Percentiles rank a stretch among this genome's conserved stretches.
phyloP scores from a whole-genome alignment of 2,797 vertebrate species.

The Hybognathus amarus region DNA sequence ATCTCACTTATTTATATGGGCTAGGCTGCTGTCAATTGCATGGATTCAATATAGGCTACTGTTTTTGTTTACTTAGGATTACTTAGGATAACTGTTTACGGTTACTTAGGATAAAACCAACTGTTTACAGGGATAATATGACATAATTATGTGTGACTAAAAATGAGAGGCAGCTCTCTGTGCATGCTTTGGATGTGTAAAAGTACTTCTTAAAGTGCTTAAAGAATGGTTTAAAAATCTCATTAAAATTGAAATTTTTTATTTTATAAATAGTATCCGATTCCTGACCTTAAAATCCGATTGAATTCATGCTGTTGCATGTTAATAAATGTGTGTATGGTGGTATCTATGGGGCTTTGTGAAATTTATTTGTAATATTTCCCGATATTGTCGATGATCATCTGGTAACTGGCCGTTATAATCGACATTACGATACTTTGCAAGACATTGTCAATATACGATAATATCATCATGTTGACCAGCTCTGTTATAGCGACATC shows the following conservation, averaged over 20 bases:
- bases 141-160: too few relatives aligned
- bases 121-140: too few relatives aligned
- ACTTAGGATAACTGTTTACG: too few relatives aligned
- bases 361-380: neutral
- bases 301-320: too few relatives aligned
- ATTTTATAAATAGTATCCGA: neutral
- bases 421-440: neutral
- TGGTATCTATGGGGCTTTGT: neutral
- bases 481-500: neutral
- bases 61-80: too few relatives aligned
- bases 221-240: neutral
- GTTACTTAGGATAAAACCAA: too few relatives aligned
- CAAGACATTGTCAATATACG: neutral
- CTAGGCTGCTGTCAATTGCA: too few relatives aligned
- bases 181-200: too few relatives aligned
- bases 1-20: too few relatives aligned
- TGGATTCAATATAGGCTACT: too few relatives aligned
- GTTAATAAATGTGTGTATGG: too few relatives aligned
- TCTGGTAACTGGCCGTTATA: neutral
- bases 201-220: neutral
- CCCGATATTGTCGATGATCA: neutral
- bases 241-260: rapidly evolving
- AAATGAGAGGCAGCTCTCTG: too few relatives aligned
- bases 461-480: neutral
- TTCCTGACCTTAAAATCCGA: neutral